Percentiles rank a stretch among this genome's conserved stretches.
phyloP scores from a whole-genome alignment of 2,797 vertebrate genomes.

The Etheostoma nigrum region DNA sequence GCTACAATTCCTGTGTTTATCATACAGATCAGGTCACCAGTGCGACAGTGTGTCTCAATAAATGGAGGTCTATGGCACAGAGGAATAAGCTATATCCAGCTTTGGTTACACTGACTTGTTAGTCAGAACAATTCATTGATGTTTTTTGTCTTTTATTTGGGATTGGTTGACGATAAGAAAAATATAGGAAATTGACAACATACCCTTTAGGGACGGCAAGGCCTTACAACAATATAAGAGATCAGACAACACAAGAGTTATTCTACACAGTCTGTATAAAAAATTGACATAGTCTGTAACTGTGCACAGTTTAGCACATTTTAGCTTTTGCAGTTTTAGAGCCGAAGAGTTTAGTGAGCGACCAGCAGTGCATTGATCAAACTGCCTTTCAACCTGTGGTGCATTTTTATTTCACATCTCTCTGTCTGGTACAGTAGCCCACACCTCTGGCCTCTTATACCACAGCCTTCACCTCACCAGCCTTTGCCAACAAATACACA shows the following conservation, averaged over 20 bases:
- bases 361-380: conserved; percentile 69
- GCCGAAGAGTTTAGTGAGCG: conserved; percentile 43
- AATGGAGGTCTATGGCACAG: not conserved
- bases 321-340: conserved; percentile 45
- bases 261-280: conserved; percentile 20
- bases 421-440: conserved; percentile 62
- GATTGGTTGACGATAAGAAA: conserved; percentile 19
- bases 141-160: conserved; percentile 19
- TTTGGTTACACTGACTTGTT: not conserved
- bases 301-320: conserved; percentile 37
- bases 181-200: conserved; percentile 16
- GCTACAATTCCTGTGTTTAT: not conserved
- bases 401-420: conserved; percentile 71
- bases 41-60: not conserved
- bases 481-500: conserved; percentile 77
- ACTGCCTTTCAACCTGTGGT: conserved; percentile 70
- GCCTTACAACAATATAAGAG: conserved; percentile 1
- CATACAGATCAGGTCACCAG: not conserved
- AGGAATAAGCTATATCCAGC: not conserved
- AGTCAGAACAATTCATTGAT: conserved; percentile 3
- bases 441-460: conserved; percentile 73
- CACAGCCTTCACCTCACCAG: conserved; percentile 68
- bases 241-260: conserved; percentile 3
- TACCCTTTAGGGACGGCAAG: not conserved
- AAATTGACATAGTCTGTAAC: conserved; percentile 22